These are phyloP conservation scores for Tenrec ecaudatus DNA, from an alignment of 2,113 vertebrate genomes.

Conservation along the genomic window DNA sequence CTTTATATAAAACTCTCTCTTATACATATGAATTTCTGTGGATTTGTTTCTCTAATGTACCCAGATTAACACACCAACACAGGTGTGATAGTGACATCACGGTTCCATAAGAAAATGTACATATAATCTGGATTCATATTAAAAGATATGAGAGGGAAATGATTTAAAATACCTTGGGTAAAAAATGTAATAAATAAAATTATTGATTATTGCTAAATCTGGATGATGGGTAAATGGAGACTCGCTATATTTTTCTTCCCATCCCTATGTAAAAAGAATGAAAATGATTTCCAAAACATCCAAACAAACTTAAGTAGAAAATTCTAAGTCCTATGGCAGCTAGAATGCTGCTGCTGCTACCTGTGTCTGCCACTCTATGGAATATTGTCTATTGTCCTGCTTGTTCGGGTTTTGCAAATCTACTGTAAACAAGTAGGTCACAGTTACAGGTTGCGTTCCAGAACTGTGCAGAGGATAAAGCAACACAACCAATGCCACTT, in stretches of 20 bases:
- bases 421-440: too few species aligned
- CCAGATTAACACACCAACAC: too few species aligned
- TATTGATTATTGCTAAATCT: background rate
- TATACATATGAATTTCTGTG: too few species aligned
- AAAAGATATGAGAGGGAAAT: background rate
- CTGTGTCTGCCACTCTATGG: background rate
- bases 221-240: background rate
- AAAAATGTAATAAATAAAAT: background rate
- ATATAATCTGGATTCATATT: background rate
- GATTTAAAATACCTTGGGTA: background rate
- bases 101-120: background rate
- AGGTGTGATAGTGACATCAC: background rate
- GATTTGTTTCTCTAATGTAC: too few species aligned
- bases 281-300: background rate
- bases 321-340: background rate
- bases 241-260: background rate
- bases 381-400: background rate
- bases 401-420: background rate
- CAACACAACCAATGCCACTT: background rate
- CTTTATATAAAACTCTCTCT: too few species aligned
- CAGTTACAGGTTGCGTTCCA: background rate
- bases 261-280: conserved; percentile 6
- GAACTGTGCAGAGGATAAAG: background rate
- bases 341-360: background rate
- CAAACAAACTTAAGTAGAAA: background rate